Conservation (phyloP, 2,113 vertebrate genomes). For the Haemorhous mexicanus region DNA sequence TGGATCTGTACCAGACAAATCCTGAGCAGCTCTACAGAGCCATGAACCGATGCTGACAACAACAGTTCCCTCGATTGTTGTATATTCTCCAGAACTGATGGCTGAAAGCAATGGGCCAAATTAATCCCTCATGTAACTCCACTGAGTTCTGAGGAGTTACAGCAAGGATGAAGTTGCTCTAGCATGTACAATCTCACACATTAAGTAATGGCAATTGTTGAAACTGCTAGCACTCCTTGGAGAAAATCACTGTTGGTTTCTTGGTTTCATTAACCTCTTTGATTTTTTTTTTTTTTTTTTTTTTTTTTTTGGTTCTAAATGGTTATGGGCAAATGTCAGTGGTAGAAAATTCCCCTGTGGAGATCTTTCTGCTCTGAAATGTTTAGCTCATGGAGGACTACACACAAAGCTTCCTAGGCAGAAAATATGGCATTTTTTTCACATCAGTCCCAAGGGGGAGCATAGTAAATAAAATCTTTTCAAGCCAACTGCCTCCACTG, state of each 20-base stretch:
- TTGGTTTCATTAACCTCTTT: constrained; percentile 5
- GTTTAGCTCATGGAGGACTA: background rate
- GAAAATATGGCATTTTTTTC: background rate
- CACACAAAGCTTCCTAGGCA: background rate
- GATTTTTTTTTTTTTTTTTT: background rate
- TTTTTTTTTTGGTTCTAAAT: background rate
- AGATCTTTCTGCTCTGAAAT: background rate
- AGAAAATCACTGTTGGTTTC: constrained; percentile 8
- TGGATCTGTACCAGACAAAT: background rate
- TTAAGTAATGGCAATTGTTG: background rate
- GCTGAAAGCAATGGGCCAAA: constrained; percentile 26
- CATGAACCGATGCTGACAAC: background rate
- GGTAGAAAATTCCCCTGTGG: background rate
- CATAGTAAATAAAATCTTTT: background rate
- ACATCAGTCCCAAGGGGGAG: background rate
- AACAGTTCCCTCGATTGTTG: constrained; percentile 16
- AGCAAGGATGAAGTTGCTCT: background rate
- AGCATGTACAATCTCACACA: background rate
- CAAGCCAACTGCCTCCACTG: background rate
- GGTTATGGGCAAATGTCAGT: background rate
- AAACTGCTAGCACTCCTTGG: background rate
- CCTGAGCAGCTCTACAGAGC: background rate
- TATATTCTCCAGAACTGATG: constrained; percentile 6
- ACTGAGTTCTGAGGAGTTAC: background rate
- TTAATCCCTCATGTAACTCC: constrained; percentile 36